These are phyloP conservation scores for Xestoiulus laeticollis DNA, from an alignment of 2,888 invertebrate genomes.

Conservation along the genomic window DNA sequence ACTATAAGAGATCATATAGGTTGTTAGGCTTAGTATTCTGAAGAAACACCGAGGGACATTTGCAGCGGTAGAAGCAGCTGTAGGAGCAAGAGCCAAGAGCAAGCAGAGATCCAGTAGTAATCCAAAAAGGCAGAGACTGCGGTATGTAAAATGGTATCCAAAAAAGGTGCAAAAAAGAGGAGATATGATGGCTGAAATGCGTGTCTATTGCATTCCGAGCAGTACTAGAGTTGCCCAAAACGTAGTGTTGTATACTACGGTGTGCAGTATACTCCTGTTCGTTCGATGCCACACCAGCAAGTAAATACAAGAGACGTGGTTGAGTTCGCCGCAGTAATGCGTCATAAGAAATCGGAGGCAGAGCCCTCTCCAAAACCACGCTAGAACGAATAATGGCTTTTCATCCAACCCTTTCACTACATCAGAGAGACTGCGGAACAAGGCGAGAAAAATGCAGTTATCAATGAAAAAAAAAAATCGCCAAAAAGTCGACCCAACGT, in stretches of 20 bases:
- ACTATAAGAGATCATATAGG: not conserved
- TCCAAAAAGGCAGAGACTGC: not conserved
- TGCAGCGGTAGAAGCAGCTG: not conserved
- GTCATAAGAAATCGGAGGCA: not conserved
- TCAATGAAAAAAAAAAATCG: not conserved
- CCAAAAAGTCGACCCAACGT: not conserved
- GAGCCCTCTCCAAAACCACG: not conserved
- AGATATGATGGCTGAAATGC: not conserved
- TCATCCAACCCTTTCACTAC: not conserved
- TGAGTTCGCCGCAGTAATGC: conserved; percentile 26
- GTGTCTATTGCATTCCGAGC: not conserved
- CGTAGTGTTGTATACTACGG: not conserved
- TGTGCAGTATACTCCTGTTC: not conserved
- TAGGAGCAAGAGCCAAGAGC: no score
- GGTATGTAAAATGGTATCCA: not conserved
- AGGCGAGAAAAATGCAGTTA: not conserved
- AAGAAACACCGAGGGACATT: not conserved
- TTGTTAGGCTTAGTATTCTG: not conserved
- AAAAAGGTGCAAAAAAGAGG: not conserved
- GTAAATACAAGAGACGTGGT: not conserved
- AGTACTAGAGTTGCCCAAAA: not conserved
- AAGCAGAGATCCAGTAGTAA: not conserved
- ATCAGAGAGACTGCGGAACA: not conserved
- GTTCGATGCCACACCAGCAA: not conserved
- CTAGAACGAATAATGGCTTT: not conserved